Base-by-base conservation (phyloP, 2,113 vertebrate species). In the Heloderma charlesbogerti region DNA sequence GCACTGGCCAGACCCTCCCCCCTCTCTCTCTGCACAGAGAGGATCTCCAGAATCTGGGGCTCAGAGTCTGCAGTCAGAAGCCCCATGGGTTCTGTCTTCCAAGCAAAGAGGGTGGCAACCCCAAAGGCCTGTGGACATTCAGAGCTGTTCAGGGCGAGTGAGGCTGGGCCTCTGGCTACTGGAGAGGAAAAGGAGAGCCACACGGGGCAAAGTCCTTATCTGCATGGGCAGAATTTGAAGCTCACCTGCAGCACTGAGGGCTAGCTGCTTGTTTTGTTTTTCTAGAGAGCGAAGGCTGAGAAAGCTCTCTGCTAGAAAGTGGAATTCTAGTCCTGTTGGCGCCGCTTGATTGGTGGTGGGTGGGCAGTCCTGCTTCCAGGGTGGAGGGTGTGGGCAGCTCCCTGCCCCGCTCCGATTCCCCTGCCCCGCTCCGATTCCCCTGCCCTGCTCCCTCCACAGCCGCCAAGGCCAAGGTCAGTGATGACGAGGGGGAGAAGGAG, bases 361-460 rank as follows among this genome's bases (percentile, higher is more conserved):
- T 0, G 43, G 43, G 1, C 1, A 7, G 0, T 5, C 45, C 66
- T 48, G 18, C 1, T 29, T 2, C 0, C 31, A 4, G 4, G 0
- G 78, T 20, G 34, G 89, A 37, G 54, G 34, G 3, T 1, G 1
- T 3, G 48, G 2, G 12, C 5, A 0, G 1, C 10, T n/a, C 29
- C 2, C 1, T 1, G 15, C 57, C 2, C 37, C 8, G 22, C 60
- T 12, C 18, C 88, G 13, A 34, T 29, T 89, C 78, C 89, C 2
- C 1, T 2, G 48, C 22, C 57, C 51, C 1, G 60, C 45, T 82
- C 45, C 8, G 48, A 51, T 31, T 4, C 93, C 98, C 98, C 98
- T 98, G n/a, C 43, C 48, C 84, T 15, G 27, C 3, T 91, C 98
- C 98, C 98, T 98, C 51, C 13, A 0, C 43, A 93, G 94, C 69